Percentiles rank a stretch among this genome's conserved stretches.
These are phyloP conservation scores for Operophtera brumata DNA, from an alignment of 2,888 invertebrate species.

Conservation along the genomic window DNA sequence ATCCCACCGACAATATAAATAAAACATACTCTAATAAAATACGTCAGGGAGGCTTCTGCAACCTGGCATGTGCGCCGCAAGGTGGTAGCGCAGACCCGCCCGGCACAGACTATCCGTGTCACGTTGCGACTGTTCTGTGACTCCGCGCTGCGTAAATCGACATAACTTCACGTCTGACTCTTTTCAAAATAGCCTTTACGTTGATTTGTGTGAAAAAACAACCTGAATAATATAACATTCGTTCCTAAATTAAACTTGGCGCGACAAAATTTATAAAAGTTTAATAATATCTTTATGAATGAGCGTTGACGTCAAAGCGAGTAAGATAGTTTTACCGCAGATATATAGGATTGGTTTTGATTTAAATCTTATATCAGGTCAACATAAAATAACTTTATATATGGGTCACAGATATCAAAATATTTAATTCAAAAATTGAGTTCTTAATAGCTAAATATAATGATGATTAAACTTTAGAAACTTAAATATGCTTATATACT, in stretches of 20 bases:
- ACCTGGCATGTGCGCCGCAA: background rate
- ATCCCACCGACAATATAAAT: slow-evolving; percentile 61
- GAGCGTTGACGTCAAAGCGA: slow-evolving; percentile 64
- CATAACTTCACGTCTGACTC: slow-evolving; percentile 12
- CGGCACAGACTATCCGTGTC: background rate
- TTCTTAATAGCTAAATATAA: slow-evolving; percentile 3
- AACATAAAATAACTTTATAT: slow-evolving; percentile 25
- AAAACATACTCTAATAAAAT: slow-evolving; percentile 59
- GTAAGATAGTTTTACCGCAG: slow-evolving; percentile 32
- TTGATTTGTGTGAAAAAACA: slow-evolving; percentile 41
- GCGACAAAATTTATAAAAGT: slow-evolving; percentile 40
- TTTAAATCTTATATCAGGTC: slow-evolving; percentile 13
- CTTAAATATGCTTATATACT: slow-evolving; percentile 18
- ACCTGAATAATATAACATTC: slow-evolving; percentile 32
- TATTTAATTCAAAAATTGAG: slow-evolving; percentile 30
- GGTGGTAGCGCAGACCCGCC: background rate
- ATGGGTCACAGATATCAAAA: slow-evolving; percentile 25
- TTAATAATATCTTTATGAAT: slow-evolving; percentile 65
- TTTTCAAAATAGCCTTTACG: slow-evolving; percentile 41
- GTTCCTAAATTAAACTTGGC: slow-evolving; percentile 47
- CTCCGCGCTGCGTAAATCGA: slow-evolving; percentile 6
- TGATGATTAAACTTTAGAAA: slow-evolving; percentile 24
- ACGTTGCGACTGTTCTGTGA: background rate
- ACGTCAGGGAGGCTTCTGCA: slow-evolving; percentile 30
- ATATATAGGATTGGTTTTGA: slow-evolving; percentile 20